Conservation (phyloP, 64 coral and sea anemone species). For the Anthopleura sola region DNA sequence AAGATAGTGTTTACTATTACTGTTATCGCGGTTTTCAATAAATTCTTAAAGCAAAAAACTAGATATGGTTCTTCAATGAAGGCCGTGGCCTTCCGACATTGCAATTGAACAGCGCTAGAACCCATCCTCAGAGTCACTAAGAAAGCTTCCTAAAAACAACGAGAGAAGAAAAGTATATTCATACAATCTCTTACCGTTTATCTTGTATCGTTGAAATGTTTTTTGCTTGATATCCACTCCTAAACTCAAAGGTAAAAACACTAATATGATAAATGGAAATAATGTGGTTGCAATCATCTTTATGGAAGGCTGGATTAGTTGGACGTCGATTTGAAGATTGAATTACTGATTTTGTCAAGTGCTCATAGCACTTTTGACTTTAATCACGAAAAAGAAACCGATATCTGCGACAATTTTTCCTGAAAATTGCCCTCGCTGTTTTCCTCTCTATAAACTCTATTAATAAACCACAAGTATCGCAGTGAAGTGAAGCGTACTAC, state of each 20-base stretch:
- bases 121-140: background rate
- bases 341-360: background rate
- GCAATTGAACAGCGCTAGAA: constrained; percentile 1
- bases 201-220: constrained; percentile 12
- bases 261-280: constrained; percentile 6
- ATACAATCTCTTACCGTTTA: constrained; percentile 5
- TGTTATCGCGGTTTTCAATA: background rate
- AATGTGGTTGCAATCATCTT: background rate
- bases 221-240: constrained; percentile 1
- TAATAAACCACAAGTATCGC: constrained; percentile 8
- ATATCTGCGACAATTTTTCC: background rate
- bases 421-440: constrained; percentile 5
- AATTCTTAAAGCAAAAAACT: background rate
- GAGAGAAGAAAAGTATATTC: background rate
- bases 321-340: background rate
- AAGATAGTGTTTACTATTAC: background rate
- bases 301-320: background rate
- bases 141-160: background rate
- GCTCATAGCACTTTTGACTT: constrained; percentile 14
- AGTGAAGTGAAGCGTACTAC: constrained; percentile 16
- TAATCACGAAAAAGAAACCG: background rate
- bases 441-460: background rate
- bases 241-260: constrained; percentile 14
- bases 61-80: background rate
- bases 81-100: background rate